Evolutionary conservation across 2,888 invertebrate genomes (phyloP).

Genomic region (Isotomurus palustris): DNA sequence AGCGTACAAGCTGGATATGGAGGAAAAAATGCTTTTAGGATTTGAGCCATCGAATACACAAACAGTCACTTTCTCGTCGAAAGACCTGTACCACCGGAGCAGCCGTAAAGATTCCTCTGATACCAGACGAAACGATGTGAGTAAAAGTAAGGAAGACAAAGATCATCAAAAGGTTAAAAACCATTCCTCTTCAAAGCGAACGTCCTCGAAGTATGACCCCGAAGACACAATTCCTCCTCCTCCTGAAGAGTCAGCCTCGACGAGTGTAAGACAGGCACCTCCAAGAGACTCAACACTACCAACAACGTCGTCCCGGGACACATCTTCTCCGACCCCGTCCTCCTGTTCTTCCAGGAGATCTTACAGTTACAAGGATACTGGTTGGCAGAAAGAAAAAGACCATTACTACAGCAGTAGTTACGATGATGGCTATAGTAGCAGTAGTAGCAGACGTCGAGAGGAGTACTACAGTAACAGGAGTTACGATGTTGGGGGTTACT

Average conservation of each 20-base stretch:
- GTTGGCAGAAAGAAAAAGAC: slow-evolving; percentile 34
- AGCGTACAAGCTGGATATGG: slow-evolving; percentile 27
- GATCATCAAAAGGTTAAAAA: neutral
- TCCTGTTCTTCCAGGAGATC: too few relatives aligned
- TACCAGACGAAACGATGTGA: neutral
- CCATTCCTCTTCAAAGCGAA: neutral
- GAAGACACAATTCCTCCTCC: neutral
- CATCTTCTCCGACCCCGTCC: slow-evolving; percentile 3
- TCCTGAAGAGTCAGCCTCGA: neutral
- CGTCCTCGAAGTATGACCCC: neutral
- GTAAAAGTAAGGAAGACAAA: neutral
- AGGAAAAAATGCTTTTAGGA: slow-evolving; percentile 20
- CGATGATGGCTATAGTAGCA: slow-evolving; percentile 48
- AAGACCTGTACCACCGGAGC: neutral
- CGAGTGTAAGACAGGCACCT: slow-evolving; percentile 5
- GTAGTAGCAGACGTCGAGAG: slow-evolving; percentile 37
- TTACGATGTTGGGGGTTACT: slow-evolving; percentile 24
- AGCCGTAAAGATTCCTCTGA: neutral
- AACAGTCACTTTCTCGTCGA: too few relatives aligned
- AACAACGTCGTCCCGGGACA: neutral
- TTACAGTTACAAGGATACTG: slow-evolving; percentile 11
- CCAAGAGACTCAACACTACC: neutral
- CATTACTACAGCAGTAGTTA: slow-evolving; percentile 48
- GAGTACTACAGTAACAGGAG: neutral
- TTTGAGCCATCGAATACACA: slow-evolving; percentile 1